A percentile compares a stretch with the other conserved stretches of the same genome.
These are phyloP conservation scores for Lapara coniferarum DNA, from an alignment of 2,888 invertebrate species.

Conservation along the genomic window DNA sequence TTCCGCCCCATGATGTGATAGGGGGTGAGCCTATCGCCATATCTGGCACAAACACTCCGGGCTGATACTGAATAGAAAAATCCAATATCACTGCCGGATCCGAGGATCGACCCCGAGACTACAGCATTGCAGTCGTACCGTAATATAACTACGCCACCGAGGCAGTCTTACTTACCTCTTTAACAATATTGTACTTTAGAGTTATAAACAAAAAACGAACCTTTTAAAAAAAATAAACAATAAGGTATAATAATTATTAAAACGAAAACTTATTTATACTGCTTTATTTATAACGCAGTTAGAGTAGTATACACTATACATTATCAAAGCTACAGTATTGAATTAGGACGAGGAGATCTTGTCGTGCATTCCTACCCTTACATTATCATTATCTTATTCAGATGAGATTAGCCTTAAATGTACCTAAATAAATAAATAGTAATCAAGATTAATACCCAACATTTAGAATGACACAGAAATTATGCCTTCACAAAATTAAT, in stretches of 20 bases:
- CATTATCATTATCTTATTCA: not conserved
- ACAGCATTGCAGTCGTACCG: too few relatives aligned
- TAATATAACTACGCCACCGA: too few relatives aligned
- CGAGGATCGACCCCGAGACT: too few relatives aligned
- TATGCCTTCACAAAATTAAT: not conserved
- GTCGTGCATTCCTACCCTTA: not conserved
- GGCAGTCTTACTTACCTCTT: too few relatives aligned
- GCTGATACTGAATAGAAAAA: too few relatives aligned
- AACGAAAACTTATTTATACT: not conserved
- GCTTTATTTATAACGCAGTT: conserved; percentile 1
- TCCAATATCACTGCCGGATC: too few relatives aligned
- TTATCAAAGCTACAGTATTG: not conserved
- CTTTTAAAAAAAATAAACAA: not conserved
- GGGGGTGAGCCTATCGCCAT: too few relatives aligned
- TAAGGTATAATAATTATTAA: not conserved
- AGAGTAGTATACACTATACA: not conserved
- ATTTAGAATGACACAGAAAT: not conserved
- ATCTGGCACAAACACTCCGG: too few relatives aligned
- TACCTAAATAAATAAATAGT: not conserved
- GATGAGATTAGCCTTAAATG: not conserved
- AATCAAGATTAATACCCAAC: not conserved
- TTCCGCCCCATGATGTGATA: too few relatives aligned
- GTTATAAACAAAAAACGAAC: too few relatives aligned
- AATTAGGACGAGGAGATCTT: not conserved
- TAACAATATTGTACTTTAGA: too few relatives aligned